phyloP scores from a whole-genome alignment of 2,888 invertebrate species.

The Nymphalis polychloros region DNA sequence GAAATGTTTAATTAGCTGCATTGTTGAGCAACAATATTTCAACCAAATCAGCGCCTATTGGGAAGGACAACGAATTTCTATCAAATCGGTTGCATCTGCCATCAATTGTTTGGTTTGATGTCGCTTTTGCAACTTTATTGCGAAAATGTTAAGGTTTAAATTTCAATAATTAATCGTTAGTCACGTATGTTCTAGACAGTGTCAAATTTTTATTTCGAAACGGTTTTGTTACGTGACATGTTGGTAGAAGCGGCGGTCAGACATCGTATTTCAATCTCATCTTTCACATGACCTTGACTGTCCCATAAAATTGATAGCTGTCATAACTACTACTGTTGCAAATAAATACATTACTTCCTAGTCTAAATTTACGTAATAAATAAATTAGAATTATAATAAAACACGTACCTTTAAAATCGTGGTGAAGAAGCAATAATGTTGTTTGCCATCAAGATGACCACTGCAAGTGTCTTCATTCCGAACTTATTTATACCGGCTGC shows the following conservation, averaged over 20 bases:
- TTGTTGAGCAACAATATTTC: conserved; percentile 66
- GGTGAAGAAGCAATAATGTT: conserved; percentile 14
- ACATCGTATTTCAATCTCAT: conserved; percentile 63
- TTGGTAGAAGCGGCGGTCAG: conserved; percentile 52
- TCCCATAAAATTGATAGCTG: conserved; percentile 48
- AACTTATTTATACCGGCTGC: conserved; percentile 53
- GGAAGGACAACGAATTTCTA: conserved; percentile 55
- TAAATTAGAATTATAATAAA: conserved; percentile 4
- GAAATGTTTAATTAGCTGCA: conserved; percentile 67
- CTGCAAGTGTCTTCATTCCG: conserved; percentile 30
- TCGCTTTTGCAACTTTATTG: conserved; percentile 53
- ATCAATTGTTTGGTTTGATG: conserved; percentile 42
- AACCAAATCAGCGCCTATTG: conserved; percentile 44
- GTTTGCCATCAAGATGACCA: conserved; percentile 30
- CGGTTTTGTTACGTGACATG: conserved; percentile 66
- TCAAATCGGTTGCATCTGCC: conserved; percentile 65
- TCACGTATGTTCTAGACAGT: conserved; percentile 59
- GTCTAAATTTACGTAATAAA: background rate
- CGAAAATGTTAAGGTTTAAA: conserved; percentile 45
- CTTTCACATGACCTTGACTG: conserved; percentile 64
- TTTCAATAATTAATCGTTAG: conserved; percentile 48
- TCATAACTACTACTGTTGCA: conserved; percentile 19
- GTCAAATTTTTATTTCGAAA: conserved; percentile 75
- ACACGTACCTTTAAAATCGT: conserved; percentile 25
- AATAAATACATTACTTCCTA: conserved; percentile 17